Base-by-base conservation (phyloP, 2,113 vertebrate genomes). In the Pleuronectes platessa region DNA sequence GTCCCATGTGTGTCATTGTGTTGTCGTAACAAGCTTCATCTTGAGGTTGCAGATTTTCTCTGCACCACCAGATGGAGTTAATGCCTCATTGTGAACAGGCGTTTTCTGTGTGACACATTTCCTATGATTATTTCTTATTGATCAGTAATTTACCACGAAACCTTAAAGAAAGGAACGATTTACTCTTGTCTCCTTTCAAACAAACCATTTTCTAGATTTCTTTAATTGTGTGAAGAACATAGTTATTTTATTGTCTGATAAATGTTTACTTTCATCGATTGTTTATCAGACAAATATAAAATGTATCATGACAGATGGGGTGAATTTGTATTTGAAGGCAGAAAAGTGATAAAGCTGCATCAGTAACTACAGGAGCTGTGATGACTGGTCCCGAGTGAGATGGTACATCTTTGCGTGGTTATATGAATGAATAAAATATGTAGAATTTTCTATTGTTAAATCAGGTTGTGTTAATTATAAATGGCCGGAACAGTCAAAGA, bases 21-120 rank as follows among this genome's bases (percentile, higher is more conserved):
- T 23, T 17, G 0, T 4, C 2, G 4, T 1, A 15, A 42, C 26
- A 3, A 18, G 9, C 10, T 9, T 3, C 0, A 2, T 60, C 7
- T 5, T 60, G 4, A 70, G 24, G 4, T 21, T 3, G n/a, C 12
- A 63, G 9, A 85, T 84, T 27, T 51, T 49, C 3, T 72, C 10
- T 69, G 1, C n/a, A 31, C 87, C 90, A 89, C 81, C 66, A 86
- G 87, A 78, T 86, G 83, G 84, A 20, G 79, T 20, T 40, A 78
- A 37, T 27, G 3, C 20, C 45, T 71, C 15, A 63, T 59, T 79
- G 72, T 61, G 24, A 21, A 17, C n/a, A 27, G 24, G 6, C 2
- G 3, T 8, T 5, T 14, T 55, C 24, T 61, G 12, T 9, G 40
- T 18, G 18, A 6, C 18, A 40, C 4, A 17, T 56, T 17, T 2